Base-by-base conservation (phyloP, 2,113 vertebrate genomes). In the Lagopus muta region DNA sequence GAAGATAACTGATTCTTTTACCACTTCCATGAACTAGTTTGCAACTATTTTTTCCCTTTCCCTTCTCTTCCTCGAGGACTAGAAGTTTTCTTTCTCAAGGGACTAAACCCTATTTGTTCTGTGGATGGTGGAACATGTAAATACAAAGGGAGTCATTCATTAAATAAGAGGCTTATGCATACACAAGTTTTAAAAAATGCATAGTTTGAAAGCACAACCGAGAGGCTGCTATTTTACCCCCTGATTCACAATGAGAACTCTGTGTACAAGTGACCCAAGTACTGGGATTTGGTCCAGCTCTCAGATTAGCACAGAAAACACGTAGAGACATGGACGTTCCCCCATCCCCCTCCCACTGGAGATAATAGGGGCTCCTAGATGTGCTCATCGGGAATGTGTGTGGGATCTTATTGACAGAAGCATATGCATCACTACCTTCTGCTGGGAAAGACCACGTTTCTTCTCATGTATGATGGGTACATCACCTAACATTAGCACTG, bases 141-240 rank as follows among this genome's bases (percentile, higher is more conserved):
- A 97, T 94, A 98, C 97, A 98, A 98, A 98, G 97, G 88, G 97
- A 98, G 96, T 97, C 97, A 98, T 98, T 98, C 98, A 98, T 97
- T 96, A 98, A 98, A 97, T 97, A 98, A 98, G 97, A 98, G 96
- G 97, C 97, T 98, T 98, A 98, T 98, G 97, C 97, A 97, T 97
- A 98, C 97, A 98, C 97, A 96, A 95, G 95, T 98, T 98, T 97
- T 97, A 96, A 95, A 95, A 94, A 97, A 98, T 97, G 97, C 97
- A 96, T 94, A 97, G 96, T 98, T 98, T 97, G 91, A 97, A 97
- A 97, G 97, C 97, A 89, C 94, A 96, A 91, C 96, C 79, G 96
- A 95, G 95, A 95, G 95, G 92, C 96, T 98, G 96, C 98, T 97
- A 98, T 97, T 97, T 97, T 96, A 95, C 96, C 96, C 92, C 92